These are phyloP conservation scores for Mus musculus DNA, from an alignment of 2,113 vertebrate species.

Conservation along the genomic window GRCm39 chr14:111260001-111260500, in stretches of 20 bases:
- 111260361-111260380: too few species aligned
- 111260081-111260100: not conserved
- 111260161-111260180: not conserved
- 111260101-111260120: not conserved
- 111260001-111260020: not conserved
- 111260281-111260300: not conserved
- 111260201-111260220: not conserved
- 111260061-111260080: not conserved
- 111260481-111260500: too few species aligned
- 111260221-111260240: not conserved
- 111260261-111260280: too few species aligned
- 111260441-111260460: too few species aligned
- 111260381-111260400: too few species aligned
- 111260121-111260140: not conserved
- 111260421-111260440: too few species aligned
- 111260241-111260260: not conserved
- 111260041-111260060: not conserved
- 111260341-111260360: too few species aligned
- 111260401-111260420: too few species aligned
- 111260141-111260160: not conserved
- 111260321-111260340: too few species aligned
- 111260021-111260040: not conserved
- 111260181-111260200: not conserved
- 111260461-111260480: too few species aligned
- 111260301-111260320: not conserved